These are phyloP conservation scores for Anastatus disparis DNA, from an alignment of 1,140 invertebrate genomes.

Conservation along the genomic window DNA sequence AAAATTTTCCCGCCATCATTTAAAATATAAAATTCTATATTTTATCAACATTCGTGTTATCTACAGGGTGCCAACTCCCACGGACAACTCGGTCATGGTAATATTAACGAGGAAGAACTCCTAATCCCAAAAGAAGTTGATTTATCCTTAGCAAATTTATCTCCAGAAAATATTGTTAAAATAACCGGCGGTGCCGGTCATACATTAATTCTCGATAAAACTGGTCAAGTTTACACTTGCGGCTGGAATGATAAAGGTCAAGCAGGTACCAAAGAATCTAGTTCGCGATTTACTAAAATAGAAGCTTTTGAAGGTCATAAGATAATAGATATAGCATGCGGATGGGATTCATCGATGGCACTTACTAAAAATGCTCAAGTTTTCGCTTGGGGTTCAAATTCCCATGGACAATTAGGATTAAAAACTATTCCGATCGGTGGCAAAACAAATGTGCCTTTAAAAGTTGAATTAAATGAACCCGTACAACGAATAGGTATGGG, in stretches of 20 bases:
- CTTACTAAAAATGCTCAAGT: slow-evolving; percentile 73
- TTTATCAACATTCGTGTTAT: no score
- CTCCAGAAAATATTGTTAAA: slow-evolving; percentile 66
- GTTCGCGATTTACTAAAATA: slow-evolving; percentile 46
- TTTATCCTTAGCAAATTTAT: slow-evolving; percentile 57
- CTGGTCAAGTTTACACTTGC: slow-evolving; percentile 81
- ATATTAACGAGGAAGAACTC: slow-evolving; percentile 73
- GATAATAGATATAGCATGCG: slow-evolving; percentile 72
- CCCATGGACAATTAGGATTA: slow-evolving; percentile 76
- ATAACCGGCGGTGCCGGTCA: slow-evolving; percentile 83
- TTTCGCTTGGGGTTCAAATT: slow-evolving; percentile 82
- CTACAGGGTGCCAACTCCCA: slow-evolving; percentile 88
- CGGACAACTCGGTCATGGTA: slow-evolving; percentile 79
- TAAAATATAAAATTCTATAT: no score
- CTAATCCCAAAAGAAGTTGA: slow-evolving; percentile 69
- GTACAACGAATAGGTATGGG: slow-evolving; percentile 64
- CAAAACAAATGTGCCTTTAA: slow-evolving; percentile 31
- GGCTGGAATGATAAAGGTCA: slow-evolving; percentile 90
- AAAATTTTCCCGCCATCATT: not conserved
- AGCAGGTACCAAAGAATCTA: slow-evolving; percentile 69
- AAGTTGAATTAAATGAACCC: not conserved
- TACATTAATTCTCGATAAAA: slow-evolving; percentile 74
- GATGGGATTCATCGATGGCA: slow-evolving; percentile 79
- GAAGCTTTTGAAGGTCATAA: slow-evolving; percentile 56
- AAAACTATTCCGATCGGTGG: not conserved